Evolutionary conservation across 1,140 invertebrate species (phyloP).

Genomic region (Solen grandis): DNA sequence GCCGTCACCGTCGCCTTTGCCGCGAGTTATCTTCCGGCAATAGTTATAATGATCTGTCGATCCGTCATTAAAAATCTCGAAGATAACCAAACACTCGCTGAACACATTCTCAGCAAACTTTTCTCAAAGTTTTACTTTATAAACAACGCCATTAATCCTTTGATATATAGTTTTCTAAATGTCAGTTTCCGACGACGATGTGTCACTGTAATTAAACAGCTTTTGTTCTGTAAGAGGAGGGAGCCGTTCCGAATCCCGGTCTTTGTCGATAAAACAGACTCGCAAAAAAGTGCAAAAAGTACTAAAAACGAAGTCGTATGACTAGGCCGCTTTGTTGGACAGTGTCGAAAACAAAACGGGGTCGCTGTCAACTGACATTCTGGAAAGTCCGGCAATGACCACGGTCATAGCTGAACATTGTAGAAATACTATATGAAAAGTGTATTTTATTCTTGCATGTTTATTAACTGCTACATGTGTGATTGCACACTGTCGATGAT

Average conservation of each 20-base stretch:
- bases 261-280: slow-evolving; percentile 37
- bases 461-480: too few relatives aligned
- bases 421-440: too few relatives aligned
- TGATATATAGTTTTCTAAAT: slow-evolving; percentile 78
- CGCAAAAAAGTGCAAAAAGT: slow-evolving; percentile 47
- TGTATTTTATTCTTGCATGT: too few relatives aligned
- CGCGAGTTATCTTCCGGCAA: slow-evolving; percentile 68
- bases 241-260: not conserved
- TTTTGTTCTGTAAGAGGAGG: slow-evolving; percentile 23
- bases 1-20: slow-evolving; percentile 71
- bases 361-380: too few relatives aligned
- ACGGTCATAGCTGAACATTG: too few relatives aligned
- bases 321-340: too few relatives aligned
- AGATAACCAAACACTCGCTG: slow-evolving; percentile 45
- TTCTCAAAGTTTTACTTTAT: slow-evolving; percentile 76
- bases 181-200: slow-evolving; percentile 71
- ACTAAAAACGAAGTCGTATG: slow-evolving; percentile 47
- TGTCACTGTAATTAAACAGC: slow-evolving; percentile 17
- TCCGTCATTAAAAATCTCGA: slow-evolving; percentile 61
- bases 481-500: too few relatives aligned
- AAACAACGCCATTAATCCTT: slow-evolving; percentile 77
- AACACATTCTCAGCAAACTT: slow-evolving; percentile 64
- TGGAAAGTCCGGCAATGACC: too few relatives aligned
- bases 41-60: slow-evolving; percentile 68
- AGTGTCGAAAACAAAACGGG: too few relatives aligned